Conservation (phyloP, 1,140 invertebrate genomes). For the Oncopodura yosiiana region DNA sequence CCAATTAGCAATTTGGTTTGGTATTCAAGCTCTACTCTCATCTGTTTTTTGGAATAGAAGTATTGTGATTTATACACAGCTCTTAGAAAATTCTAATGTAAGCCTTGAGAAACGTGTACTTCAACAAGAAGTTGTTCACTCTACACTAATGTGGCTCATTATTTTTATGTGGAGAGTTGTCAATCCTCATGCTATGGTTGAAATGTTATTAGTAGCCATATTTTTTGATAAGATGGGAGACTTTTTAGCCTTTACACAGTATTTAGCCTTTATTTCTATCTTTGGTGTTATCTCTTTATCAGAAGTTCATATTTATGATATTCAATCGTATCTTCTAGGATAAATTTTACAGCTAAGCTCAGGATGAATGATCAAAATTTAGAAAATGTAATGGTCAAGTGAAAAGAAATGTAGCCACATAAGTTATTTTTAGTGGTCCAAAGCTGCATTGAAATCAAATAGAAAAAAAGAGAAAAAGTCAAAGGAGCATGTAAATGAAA, state of each 20-base stretch:
- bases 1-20: conserved; percentile 54
- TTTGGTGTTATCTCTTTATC: not conserved
- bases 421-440: no score
- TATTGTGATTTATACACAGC: conserved; percentile 62
- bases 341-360: no score
- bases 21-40: conserved; percentile 57
- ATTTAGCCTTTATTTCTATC: conserved; percentile 6
- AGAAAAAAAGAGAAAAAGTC: no score
- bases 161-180: conserved; percentile 65
- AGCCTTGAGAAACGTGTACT: conserved; percentile 42
- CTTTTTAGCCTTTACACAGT: not conserved
- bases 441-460: no score
- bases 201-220: conserved; percentile 61
- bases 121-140: conserved; percentile 46
- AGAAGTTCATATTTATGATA: conserved; percentile 6
- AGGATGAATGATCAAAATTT: no score
- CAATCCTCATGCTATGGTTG: conserved; percentile 66
- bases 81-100: conserved; percentile 52
- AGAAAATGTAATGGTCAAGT: no score
- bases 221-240: conserved; percentile 55
- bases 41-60: conserved; percentile 70
- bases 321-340: not conserved
- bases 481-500: no score
- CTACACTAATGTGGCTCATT: conserved; percentile 59
- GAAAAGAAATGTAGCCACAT: no score